Evolutionary conservation across 2,888 invertebrate genomes (phyloP).

Genomic region (Petrophora chlorosata): DNA sequence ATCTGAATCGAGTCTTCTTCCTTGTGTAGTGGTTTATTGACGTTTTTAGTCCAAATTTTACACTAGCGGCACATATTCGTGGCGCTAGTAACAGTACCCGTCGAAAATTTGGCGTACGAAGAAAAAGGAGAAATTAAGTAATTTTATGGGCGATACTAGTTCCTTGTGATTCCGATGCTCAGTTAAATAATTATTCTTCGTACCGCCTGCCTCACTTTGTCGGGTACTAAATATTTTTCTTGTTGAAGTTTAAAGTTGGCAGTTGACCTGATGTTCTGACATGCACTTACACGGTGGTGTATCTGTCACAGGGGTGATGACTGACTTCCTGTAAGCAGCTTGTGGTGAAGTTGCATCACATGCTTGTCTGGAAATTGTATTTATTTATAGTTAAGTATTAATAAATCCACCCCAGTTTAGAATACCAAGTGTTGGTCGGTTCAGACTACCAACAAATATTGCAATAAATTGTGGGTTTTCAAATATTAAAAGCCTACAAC

Average conservation of each 20-base stretch:
- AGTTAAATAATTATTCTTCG: too few species aligned
- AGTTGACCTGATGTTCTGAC: slow-evolving; percentile 26
- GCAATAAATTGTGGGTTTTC: too few species aligned
- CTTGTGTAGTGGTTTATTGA: slow-evolving; percentile 68
- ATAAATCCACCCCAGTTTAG: too few species aligned
- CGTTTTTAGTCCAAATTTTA: slow-evolving; percentile 60
- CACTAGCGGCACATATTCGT: slow-evolving; percentile 41
- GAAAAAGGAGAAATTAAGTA: too few species aligned
- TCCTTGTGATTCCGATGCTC: too few species aligned
- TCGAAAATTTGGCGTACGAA: slow-evolving; percentile 8
- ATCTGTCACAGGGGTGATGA: slow-evolving; percentile 38
- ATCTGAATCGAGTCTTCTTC: slow-evolving; percentile 74
- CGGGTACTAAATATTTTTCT: slow-evolving; percentile 31
- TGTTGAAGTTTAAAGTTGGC: slow-evolving; percentile 40
- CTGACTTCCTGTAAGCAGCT: slow-evolving; percentile 10
- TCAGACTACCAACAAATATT: too few species aligned
- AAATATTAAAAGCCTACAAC: too few species aligned
- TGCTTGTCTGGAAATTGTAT: slow-evolving; percentile 4
- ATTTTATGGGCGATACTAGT: too few species aligned
- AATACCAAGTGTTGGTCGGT: too few species aligned
- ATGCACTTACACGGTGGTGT: slow-evolving; percentile 32
- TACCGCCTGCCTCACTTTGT: slow-evolving; percentile 1
- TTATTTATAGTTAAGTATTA: not conserved
- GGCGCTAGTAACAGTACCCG: slow-evolving; percentile 34
- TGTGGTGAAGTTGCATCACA: slow-evolving; percentile 6